These are phyloP conservation scores for Etheostoma spectabile DNA, from an alignment of 2,113 vertebrate genomes.

Conservation along the genomic window DNA sequence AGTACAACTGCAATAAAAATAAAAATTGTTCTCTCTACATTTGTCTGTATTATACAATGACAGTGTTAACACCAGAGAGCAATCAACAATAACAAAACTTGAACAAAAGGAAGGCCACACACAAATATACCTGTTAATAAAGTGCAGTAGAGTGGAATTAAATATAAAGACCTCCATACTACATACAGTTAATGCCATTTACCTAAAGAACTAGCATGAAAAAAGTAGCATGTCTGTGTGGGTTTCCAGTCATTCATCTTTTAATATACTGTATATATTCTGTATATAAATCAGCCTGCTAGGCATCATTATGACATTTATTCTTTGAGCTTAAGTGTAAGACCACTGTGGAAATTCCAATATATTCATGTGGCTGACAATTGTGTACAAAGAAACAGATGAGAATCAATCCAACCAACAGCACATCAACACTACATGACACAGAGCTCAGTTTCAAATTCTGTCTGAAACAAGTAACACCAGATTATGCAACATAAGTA, in stretches of 20 bases:
- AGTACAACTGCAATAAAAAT: too few relatives aligned
- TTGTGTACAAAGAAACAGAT: background rate
- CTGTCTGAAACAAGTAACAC: background rate
- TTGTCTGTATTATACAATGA: background rate
- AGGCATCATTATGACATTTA: rapidly evolving
- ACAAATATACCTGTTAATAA: background rate
- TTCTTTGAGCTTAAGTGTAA: background rate
- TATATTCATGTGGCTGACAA: background rate
- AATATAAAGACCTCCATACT: background rate
- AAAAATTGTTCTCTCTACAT: background rate
- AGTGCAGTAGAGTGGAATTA: background rate
- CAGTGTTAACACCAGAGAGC: background rate
- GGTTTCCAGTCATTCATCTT: background rate
- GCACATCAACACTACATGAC: background rate
- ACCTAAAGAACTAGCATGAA: background rate
- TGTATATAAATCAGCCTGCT: rapidly evolving
- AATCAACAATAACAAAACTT: background rate
- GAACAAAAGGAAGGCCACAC: background rate
- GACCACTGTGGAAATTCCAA: rapidly evolving
- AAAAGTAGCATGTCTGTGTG: background rate
- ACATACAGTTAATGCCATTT: background rate
- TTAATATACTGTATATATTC: background rate
- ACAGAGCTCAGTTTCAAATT: background rate
- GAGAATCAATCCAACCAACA: background rate
- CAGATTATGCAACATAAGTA: background rate